phyloP scores from a whole-genome alignment of 92 coral and sea anemone genomes.

The Galaxea fascicularis region DNA sequence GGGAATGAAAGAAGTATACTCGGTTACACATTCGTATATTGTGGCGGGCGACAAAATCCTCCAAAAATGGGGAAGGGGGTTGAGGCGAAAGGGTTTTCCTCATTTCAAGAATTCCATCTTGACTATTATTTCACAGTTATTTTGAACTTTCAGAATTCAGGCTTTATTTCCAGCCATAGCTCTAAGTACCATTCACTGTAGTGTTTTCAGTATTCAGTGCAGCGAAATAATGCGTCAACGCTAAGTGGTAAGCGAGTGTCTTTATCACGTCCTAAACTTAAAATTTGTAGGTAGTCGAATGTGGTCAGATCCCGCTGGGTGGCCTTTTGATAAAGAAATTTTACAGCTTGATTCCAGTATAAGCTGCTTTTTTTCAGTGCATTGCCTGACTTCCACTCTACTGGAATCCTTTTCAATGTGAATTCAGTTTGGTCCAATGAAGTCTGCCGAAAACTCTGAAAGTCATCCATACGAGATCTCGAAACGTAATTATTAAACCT shows the following conservation, averaged over 20 bases:
- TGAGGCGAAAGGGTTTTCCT: no score
- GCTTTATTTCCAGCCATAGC: not conserved
- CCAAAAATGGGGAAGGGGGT: no score
- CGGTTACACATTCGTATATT: no score
- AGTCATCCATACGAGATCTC: not conserved
- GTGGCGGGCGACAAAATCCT: no score
- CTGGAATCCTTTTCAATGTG: constrained; percentile 3
- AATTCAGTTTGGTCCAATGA: not conserved
- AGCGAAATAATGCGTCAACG: constrained; percentile 15
- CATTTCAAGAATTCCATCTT: no score
- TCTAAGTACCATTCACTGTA: no score
- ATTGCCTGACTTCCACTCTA: not conserved
- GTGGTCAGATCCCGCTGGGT: not conserved
- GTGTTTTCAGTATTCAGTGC: no score
- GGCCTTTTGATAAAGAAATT: constrained; percentile 24
- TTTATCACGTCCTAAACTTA: constrained; percentile 15
- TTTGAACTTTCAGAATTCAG: no score
- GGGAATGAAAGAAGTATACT: no score
- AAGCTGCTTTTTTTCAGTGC: not conserved
- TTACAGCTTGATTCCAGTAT: constrained; percentile 20
- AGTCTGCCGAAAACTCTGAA: not conserved
- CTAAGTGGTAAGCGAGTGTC: constrained; percentile 10
- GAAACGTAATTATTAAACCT: not conserved
- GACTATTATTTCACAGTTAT: no score
- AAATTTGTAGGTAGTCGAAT: constrained; percentile 14